Evolutionary conservation across 1,140 invertebrate species (phyloP).

Genomic region (Homarus americanus): DNA sequence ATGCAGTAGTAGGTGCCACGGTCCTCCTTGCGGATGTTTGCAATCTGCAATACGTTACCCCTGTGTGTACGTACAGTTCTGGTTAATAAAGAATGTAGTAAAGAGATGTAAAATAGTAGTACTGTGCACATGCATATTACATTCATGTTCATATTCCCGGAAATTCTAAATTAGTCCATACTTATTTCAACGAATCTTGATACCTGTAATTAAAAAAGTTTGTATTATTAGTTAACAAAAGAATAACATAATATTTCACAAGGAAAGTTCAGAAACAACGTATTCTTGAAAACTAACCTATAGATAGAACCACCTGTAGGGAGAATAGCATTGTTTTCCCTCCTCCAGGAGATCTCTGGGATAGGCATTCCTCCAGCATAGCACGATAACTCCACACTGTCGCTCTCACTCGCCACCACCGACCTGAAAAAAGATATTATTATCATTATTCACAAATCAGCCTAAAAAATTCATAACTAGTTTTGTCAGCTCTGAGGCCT

Average conservation of each 20-base stretch:
- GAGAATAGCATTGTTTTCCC: constrained; percentile 94
- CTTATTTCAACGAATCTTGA: no score
- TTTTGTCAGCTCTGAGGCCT: no score
- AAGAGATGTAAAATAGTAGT: no score
- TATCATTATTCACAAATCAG: no score
- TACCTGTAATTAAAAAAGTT: no score
- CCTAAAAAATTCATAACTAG: no score
- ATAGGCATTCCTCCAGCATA: constrained; percentile 85
- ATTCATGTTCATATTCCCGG: no score
- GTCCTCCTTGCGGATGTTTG: constrained; percentile 89
- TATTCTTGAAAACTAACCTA: constrained; percentile 76
- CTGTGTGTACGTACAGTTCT: constrained; percentile 78
- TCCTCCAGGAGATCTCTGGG: constrained; percentile 92
- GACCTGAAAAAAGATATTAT: constrained; percentile 79
- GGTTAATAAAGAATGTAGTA: background rate
- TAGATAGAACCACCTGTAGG: constrained; percentile 92
- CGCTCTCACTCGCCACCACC: constrained; percentile 89
- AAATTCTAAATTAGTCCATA: no score
- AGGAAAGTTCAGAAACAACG: background rate
- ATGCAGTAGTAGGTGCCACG: constrained; percentile 96
- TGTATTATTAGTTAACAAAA: no score
- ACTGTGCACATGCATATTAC: no score
- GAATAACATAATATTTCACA: background rate
- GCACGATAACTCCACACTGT: constrained; percentile 89
- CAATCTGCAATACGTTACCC: constrained; percentile 91